Evolutionary conservation across 2,888 invertebrate genomes (phyloP), one percentile per base, ranked within the genome.

Genomic region (Brassicogethes aeneus): DNA sequence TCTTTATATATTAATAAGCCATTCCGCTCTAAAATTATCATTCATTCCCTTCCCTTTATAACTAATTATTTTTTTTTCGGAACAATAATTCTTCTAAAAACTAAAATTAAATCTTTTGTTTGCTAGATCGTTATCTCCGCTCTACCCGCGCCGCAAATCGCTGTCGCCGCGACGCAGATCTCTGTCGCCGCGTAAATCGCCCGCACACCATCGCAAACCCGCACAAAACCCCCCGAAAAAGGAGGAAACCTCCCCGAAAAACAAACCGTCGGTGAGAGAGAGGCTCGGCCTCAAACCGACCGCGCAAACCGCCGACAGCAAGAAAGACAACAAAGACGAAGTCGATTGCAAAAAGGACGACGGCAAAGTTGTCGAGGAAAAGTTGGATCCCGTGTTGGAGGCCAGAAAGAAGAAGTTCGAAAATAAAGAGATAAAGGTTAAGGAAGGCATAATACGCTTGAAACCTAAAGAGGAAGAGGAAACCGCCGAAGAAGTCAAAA

Each of bases 401-500:
- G 75, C 75, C 0, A 60, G 76, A 14, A 66, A 67, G 42, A 63
- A 61, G 31, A 76, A 76, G 51, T 75, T 76, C 55, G 73, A 76
- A 55, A 62, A 65, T 3, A 68, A 66, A 16, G 69, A 68, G 43
- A 67, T 73, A 17, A 68, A 68, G 46, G 62, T 66, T 12, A 59
- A 66, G 29, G 68, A 67, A 48, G 72, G 71, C 1, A 71, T 74
- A 45, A 74, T 75, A 37, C 64, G 72, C 31, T 65, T 75, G 30
- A 65, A 57, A 47, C 55, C 57, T 13, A 56, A 60, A 51, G 48
- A 51, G 2, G 51, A 47, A 5, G 17, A 35, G n/a, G 23, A 23
- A 33, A 23, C 16, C 16, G 32, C 39, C n/a, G 17, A 40, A 17
- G 36, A 38, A 36, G 16, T 13, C n/a, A 44, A 17, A 7, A 12